Percentiles rank a stretch among this genome's conserved stretches.
Evolutionary conservation across 2,888 invertebrate species (phyloP).

Genomic region (Latrodectus hesperus): DNA sequence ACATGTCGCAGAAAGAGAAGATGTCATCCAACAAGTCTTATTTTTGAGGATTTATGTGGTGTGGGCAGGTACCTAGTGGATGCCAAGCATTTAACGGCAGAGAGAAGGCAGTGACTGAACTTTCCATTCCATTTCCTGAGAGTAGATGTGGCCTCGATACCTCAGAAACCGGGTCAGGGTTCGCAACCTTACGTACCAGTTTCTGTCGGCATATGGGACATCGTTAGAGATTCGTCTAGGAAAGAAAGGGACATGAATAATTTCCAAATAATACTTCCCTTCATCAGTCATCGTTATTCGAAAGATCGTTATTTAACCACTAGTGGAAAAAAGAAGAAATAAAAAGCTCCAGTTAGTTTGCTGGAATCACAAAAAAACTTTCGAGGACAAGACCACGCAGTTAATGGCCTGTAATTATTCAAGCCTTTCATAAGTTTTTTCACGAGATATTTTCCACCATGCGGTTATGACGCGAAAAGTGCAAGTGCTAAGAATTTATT

Average conservation of each 20-base stretch:
- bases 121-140: slow-evolving; percentile 66
- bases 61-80: slow-evolving; percentile 18
- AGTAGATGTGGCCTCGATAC: slow-evolving; percentile 62
- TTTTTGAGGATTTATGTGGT: background rate
- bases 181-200: slow-evolving; percentile 58
- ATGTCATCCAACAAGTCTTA: too few species aligned
- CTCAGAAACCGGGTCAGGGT: slow-evolving; percentile 67
- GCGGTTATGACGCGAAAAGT: too few species aligned
- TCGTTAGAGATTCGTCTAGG: slow-evolving; percentile 11
- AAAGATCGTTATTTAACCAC: slow-evolving; percentile 49
- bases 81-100: slow-evolving; percentile 44
- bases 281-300: background rate
- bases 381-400: background rate
- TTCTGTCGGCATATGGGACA: slow-evolving; percentile 53
- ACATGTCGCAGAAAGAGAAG: too few species aligned
- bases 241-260: slow-evolving; percentile 53
- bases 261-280: slow-evolving; percentile 42
- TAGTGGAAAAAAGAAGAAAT: slow-evolving; percentile 20
- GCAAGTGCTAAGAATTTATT: too few species aligned
- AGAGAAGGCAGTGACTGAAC: slow-evolving; percentile 59
- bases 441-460: too few species aligned
- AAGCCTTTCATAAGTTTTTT: background rate
- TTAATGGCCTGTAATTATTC: background rate
- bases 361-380: background rate
- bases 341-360: background rate